Evolutionary conservation across 2,797 vertebrate species (phyloP), one percentile per base, ranked within the genome.

Genomic region (Neosalanx taihuensis): DNA sequence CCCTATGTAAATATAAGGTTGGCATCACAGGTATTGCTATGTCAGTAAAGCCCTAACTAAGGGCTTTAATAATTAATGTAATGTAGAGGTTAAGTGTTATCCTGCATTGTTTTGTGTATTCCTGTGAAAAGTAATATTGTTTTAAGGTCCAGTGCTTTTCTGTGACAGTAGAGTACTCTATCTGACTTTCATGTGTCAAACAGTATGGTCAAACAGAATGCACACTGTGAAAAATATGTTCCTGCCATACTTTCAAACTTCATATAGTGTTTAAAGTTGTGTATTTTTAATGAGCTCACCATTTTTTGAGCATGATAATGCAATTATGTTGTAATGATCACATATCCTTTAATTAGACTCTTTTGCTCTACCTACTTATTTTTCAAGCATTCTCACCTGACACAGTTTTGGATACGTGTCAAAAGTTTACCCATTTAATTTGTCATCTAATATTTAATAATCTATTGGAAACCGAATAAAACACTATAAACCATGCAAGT

Each of bases 391-490:
- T 84, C 81, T 72, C 75, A 82, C 87, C 83, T 88, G 86, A 87
- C 85, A 82, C 88, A 85, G 81, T 79, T 86, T 85, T 75, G 75
- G 69, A 81, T 69, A 80, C 67, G 82, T 81, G 51, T 64, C 74
- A 84, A 84, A 82, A 82, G 80, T 84, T 76, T 90, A 87, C 86
- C 79, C 85, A 62, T 82, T 82, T 78, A 23, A 77, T 83, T 86
- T 84, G 75, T 69, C 78, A 80, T 87, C 83, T 88, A 75, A 83
- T 90, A 91, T 91, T 91, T 90, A 91, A 91, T 89, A 88, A 88
- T 83, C 89, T 87, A 89, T 85, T 83, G 82, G 75, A 82, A 85
- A 88, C 81, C 84, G 35, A 85, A 75, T 78, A 79, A 87, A 75
- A 83, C 84, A 83, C 77, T 87, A 86, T 87, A 86, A 82, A 83